Conservation (phyloP, 2,113 vertebrate genomes). For the Takifugu bimaculatus region DNA sequence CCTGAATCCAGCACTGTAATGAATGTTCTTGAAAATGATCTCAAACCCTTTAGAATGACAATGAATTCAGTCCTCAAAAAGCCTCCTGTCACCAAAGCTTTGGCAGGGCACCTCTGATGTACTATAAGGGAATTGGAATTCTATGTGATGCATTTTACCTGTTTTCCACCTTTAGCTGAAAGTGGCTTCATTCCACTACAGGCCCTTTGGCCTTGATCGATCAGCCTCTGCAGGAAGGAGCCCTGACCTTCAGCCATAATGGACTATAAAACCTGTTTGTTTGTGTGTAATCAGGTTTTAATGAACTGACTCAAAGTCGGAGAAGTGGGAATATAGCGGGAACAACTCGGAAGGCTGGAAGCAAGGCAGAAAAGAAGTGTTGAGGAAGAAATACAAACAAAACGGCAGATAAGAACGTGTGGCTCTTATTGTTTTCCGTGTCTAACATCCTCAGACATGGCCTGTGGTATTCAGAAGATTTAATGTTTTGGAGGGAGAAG, state of each 20-base stretch:
- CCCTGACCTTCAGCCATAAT: conserved; percentile 57
- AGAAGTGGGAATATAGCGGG: conserved; percentile 1
- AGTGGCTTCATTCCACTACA: no score
- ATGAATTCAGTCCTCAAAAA: no score
- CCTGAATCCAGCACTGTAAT: no score
- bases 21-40: no score
- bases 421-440: conserved; percentile 66
- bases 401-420: conserved; percentile 55
- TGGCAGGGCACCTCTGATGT: no score
- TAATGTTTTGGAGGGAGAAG: conserved; percentile 55
- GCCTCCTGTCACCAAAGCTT: no score
- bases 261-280: conserved; percentile 58
- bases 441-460: conserved; percentile 66
- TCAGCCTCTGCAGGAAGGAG: conserved; percentile 24
- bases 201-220: conserved; percentile 17
- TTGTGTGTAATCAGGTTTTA: conserved; percentile 63
- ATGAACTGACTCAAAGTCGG: conserved; percentile 53
- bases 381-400: conserved; percentile 33
- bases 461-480: conserved; percentile 65
- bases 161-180: no score
- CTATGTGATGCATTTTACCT: no score
- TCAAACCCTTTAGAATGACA: no score
- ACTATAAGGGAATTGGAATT: no score
- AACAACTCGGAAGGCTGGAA: conserved; percentile 6
- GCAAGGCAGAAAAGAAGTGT: conserved; percentile 3